Conservation (phyloP, 2,888 invertebrate species). For the Phyllotreta striolata region DNA sequence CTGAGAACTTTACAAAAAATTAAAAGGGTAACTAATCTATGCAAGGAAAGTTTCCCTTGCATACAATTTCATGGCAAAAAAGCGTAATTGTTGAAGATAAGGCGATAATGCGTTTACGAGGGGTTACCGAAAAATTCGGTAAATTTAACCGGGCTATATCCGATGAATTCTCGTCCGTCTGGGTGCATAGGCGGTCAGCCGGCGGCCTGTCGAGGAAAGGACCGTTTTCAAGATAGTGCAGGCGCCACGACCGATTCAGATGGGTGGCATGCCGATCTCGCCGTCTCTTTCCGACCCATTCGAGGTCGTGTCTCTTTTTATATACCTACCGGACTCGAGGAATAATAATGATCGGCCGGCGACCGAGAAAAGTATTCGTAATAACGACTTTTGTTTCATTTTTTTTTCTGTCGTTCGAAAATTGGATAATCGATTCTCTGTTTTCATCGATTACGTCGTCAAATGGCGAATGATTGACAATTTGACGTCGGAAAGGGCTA, state of each 20-base stretch:
- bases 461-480: not conserved
- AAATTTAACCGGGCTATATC: constrained; percentile 15
- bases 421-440: constrained; percentile 30
- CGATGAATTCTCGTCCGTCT: constrained; percentile 36
- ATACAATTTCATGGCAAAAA: no score
- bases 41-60: no score
- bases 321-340: constrained; percentile 13
- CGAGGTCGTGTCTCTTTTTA: constrained; percentile 11
- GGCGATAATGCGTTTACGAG: no score
- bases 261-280: constrained; percentile 48
- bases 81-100: no score
- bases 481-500: not conserved
- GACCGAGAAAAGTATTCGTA: constrained; percentile 24
- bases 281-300: constrained; percentile 17
- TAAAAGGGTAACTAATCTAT: no score
- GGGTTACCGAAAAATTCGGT: not conserved
- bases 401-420: constrained; percentile 4
- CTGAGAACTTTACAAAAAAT: no score
- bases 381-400: constrained; percentile 21
- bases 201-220: constrained; percentile 42
- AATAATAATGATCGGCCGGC: constrained; percentile 28
- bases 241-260: constrained; percentile 55
- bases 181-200: constrained; percentile 43
- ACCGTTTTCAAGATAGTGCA: constrained; percentile 51
- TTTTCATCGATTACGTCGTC: not conserved